Percentiles rank a stretch among this genome's conserved stretches.
Conservation (phyloP, 2,113 vertebrate species). For the Macaca mulatta region DNA sequence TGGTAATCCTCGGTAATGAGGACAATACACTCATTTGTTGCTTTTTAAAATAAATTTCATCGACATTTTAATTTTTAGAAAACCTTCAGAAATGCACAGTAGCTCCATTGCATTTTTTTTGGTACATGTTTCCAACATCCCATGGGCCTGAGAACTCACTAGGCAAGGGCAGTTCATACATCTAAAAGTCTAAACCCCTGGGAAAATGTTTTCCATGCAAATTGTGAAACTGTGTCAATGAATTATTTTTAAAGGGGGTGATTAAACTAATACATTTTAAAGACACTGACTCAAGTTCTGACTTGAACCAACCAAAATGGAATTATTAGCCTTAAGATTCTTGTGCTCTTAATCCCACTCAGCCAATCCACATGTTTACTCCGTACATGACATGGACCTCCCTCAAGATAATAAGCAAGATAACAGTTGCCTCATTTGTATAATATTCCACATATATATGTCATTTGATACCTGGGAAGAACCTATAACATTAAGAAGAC, state of each 20-base stretch:
- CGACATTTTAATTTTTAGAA: background rate
- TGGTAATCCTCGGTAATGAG: background rate
- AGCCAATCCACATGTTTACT: background rate
- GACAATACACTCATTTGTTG: background rate
- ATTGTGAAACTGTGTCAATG: background rate
- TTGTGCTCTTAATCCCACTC: no score
- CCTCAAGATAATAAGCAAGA: rapidly evolving
- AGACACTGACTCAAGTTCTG: background rate
- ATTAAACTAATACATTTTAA: background rate
- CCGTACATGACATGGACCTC: rapidly evolving
- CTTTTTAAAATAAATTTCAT: conserved; percentile 17
- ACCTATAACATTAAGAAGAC: background rate
- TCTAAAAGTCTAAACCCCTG: background rate
- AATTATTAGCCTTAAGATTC: background rate
- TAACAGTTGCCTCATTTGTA: background rate
- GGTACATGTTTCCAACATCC: rapidly evolving
- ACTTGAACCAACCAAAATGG: background rate
- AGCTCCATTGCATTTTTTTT: background rate
- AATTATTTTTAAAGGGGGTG: background rate
- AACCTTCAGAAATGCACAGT: no score
- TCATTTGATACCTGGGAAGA: background rate
- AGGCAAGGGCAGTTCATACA: background rate
- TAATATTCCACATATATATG: rapidly evolving
- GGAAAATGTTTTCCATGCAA: background rate
- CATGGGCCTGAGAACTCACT: background rate